These are phyloP conservation scores for Calephelis nemesis DNA, from an alignment of 1,140 invertebrate species.

Conservation along the genomic window DNA sequence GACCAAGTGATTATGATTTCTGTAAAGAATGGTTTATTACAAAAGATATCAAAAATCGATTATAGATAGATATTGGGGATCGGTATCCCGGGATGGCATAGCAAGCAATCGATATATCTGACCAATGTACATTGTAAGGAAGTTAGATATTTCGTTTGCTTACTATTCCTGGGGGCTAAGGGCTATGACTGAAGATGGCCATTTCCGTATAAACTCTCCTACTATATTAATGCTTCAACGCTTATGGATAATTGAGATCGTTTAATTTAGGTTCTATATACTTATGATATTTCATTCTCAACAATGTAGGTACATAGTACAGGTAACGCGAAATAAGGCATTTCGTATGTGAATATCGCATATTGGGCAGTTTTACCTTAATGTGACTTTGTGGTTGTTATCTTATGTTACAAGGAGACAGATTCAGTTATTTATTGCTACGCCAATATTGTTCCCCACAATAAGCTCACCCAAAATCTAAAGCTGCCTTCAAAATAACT, in stretches of 20 bases:
- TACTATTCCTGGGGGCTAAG: too few relatives aligned
- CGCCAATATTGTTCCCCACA: slow-evolving; percentile 73
- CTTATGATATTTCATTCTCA: slow-evolving; percentile 65
- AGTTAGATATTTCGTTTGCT: too few relatives aligned
- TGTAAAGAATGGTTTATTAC: too few relatives aligned
- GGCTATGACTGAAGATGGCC: slow-evolving; percentile 2
- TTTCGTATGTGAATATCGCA: slow-evolving; percentile 55
- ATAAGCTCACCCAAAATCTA: slow-evolving; percentile 68
- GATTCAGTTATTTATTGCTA: slow-evolving; percentile 42
- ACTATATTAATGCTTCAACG: slow-evolving; percentile 43
- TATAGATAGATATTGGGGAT: too few relatives aligned
- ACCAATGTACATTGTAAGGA: too few relatives aligned
- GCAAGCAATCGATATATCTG: too few relatives aligned
- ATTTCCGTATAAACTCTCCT: slow-evolving; percentile 18
- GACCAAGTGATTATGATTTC: too few relatives aligned
- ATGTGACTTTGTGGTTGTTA: slow-evolving; percentile 35
- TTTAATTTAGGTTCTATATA: slow-evolving; percentile 71
- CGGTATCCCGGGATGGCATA: too few relatives aligned
- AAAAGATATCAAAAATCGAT: too few relatives aligned
- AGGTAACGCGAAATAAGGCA: slow-evolving; percentile 76
- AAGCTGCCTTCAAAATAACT: slow-evolving; percentile 61
- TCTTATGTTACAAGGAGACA: slow-evolving; percentile 40
- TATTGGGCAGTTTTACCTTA: slow-evolving; percentile 50
- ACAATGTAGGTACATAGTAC: slow-evolving; percentile 71
- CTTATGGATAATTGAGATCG: slow-evolving; percentile 76